Evolutionary conservation across 2,113 vertebrate genomes (phyloP), one percentile per base, ranked within the genome.

Genomic region (Pseudopodoces humilis): DNA sequence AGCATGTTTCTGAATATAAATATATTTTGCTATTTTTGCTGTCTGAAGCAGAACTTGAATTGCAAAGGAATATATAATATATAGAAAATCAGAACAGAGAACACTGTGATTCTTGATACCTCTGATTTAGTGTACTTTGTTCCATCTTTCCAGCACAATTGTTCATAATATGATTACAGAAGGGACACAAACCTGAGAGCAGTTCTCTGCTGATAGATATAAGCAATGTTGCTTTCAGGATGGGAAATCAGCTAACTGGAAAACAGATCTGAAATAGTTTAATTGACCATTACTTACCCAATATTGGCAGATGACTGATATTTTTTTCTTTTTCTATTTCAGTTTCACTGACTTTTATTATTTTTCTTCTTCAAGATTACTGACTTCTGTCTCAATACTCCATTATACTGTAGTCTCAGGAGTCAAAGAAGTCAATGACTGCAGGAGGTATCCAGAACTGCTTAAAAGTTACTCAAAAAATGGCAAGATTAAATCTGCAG

Each of bases 201-300:
- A 0, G 0, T 83, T 91, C 62, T 87, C 41, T 25, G 2, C 53
- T 79, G 35, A 68, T 74, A 81, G 58, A 70, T 60, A 69, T 62
- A 33, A 91, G 37, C 20, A 85, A 13, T 55, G 25, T 33, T 78
- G 8, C 44, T 82, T 94, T 82, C 65, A 71, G 83, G 15, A 52
- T 56, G 35, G 35, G 58, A 94, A 96, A 53, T 19, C 50, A 72
- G 37, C 53, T 85, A 83, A 72, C 75, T 74, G 70, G 33, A 94
- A 62, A 92, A 86, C 41, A 91, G 69, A 76, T 82, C 44, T 71
- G 74, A 94, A 95, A 87, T 68, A 49, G 50, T 62, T 92, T 92
- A 53, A 84, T 28, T 94, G 77, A 75, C n/a, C 6, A 71, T 67
- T 65, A 60, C 68, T 88, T 83, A 83, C 23, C 25, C 41, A 92